Evolutionary conservation across 1,140 invertebrate species (phyloP), one percentile per base, ranked within the genome.

Genomic region (Neodiprion fabricii): DNA sequence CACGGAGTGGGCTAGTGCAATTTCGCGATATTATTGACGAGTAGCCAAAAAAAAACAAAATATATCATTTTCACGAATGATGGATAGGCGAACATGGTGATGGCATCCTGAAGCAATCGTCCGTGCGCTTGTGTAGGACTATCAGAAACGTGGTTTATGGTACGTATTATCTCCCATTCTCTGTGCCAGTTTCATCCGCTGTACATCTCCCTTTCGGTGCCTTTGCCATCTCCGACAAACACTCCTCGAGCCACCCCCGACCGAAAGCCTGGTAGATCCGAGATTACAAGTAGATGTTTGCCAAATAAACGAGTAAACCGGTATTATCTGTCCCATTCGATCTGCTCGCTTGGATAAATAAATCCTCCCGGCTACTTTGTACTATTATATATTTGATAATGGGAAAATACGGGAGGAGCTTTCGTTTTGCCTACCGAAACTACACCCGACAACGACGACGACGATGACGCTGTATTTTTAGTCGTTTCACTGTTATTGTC

Each of bases 81-180:
- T 40, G 28, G 1, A 40, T 40, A 40, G 28, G 28, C 28, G 1
- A 5, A 5, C 1, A 40, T 40, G 28, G 28, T 40, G 28, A 1
- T 40, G 28, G 28, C 28, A 40, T 40, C 28, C 1, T 40, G 2
- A 40, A 40, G 28, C 5, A 40, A 40, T 40, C 28, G 28, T 40
- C 28, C 28, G 28, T 40, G 5, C 28, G 28, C 28, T 2, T 40
- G 2, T 40, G 28, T 40, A 40, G 2, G 28, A 40, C 5, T 40
- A 67, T 76, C 79, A 82, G 79, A 81, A 82, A 81, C 75, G 48
- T 50, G 28, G 28, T 40, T 40, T 40, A 40, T 5, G 28, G 72
- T 65, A 73, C 74, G 76, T 82, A 82, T 82, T 82, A 82, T 82
- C 82, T 82, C 80, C 79, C 82, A 78, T 82, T 82, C 80, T 78